These are phyloP conservation scores for Aphidius colemani DNA, from an alignment of 2,888 invertebrate species.

Conservation along the genomic window DNA sequence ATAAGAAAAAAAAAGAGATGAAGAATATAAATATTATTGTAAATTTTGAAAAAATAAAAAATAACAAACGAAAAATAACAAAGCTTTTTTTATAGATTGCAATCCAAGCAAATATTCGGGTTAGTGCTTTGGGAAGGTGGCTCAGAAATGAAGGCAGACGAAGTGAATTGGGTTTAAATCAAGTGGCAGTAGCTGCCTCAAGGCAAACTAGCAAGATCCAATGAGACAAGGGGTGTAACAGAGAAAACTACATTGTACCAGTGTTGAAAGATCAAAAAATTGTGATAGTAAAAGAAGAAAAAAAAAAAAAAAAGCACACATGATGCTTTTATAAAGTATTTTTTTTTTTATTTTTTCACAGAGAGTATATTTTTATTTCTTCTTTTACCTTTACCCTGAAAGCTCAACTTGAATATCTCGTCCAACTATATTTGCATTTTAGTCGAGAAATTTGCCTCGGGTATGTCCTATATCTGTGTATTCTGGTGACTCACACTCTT, in stretches of 20 bases:
- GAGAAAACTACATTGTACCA: slow-evolving; percentile 28
- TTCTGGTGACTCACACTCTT: slow-evolving; percentile 32
- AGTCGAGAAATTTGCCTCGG: slow-evolving; percentile 43
- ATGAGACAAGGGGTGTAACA: slow-evolving; percentile 31
- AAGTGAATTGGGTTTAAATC: slow-evolving; percentile 52
- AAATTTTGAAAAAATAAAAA: no score
- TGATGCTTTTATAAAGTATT: slow-evolving; percentile 31
- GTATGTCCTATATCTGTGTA: slow-evolving; percentile 42
- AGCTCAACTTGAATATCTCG: slow-evolving; percentile 36
- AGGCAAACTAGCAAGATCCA: slow-evolving; percentile 35
- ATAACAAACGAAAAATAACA: no score
- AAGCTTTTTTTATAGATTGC: slow-evolving; percentile 36
- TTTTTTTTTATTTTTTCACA: slow-evolving; percentile 21
- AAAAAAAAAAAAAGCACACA: slow-evolving; percentile 25
- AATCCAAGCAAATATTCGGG: slow-evolving; percentile 52
- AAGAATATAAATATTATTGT: no score
- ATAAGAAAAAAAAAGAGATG: no score
- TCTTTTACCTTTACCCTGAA: slow-evolving; percentile 31
- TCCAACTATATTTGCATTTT: slow-evolving; percentile 48
- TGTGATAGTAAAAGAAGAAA: slow-evolving; percentile 23
- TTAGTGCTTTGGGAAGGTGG: slow-evolving; percentile 27
- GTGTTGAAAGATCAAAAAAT: slow-evolving; percentile 21
- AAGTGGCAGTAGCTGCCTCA: slow-evolving; percentile 51
- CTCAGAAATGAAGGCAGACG: slow-evolving; percentile 31
- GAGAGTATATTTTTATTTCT: slow-evolving; percentile 8